A percentile compares a stretch with the other conserved stretches of the same genome.
Evolutionary conservation across 2,888 invertebrate genomes (phyloP).

Genomic region (Tricholauxania praeusta): DNA sequence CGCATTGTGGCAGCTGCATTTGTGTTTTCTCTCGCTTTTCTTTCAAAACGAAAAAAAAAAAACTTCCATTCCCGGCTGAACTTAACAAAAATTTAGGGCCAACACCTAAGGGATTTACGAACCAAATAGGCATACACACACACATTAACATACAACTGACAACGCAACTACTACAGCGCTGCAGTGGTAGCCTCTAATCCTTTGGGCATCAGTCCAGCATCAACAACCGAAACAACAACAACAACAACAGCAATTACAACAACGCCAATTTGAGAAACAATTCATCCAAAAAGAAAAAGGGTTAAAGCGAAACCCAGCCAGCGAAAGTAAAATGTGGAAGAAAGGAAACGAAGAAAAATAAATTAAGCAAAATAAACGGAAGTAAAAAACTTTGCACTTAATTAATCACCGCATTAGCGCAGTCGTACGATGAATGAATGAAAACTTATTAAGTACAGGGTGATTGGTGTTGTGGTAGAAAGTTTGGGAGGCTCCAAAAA

Average conservation of each 20-base stretch:
- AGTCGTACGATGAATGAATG: too few species aligned
- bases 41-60: too few species aligned
- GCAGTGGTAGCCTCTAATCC: constrained; percentile 8
- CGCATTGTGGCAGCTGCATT: constrained; percentile 25
- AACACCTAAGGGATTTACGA: background rate
- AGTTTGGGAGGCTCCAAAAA: too few species aligned
- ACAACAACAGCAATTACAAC: too few species aligned
- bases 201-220: constrained; percentile 22
- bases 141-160: constrained; percentile 21
- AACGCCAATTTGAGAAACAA: background rate
- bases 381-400: constrained; percentile 11
- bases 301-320: background rate
- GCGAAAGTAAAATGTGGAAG: too few species aligned
- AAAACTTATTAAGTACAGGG: too few species aligned
- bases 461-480: too few species aligned
- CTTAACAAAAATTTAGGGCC: too few species aligned
- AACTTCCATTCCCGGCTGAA: too few species aligned
- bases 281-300: constrained; percentile 1
- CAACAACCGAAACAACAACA: background rate
- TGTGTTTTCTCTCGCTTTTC: too few species aligned
- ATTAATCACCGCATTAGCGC: constrained; percentile 32
- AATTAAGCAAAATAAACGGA: background rate
- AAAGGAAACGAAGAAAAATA: background rate
- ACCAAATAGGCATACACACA: background rate
- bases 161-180: constrained; percentile 3